These are phyloP conservation scores for Carollia perspicillata DNA, from an alignment of 2,113 vertebrate species.

Conservation along the genomic window DNA sequence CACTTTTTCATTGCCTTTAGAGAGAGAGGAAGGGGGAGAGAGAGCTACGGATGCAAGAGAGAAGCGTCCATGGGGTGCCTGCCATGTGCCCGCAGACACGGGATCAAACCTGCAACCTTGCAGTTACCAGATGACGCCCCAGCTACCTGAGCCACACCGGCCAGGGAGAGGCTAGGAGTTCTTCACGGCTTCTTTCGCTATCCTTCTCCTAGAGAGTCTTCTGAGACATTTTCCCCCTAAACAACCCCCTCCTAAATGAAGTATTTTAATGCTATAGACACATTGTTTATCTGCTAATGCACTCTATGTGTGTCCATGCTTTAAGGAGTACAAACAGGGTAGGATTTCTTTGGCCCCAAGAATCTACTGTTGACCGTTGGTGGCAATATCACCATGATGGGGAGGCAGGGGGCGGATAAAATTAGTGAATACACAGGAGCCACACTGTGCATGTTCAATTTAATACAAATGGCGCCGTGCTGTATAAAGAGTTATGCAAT, in stretches of 20 bases:
- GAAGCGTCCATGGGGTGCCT: too few relatives aligned
- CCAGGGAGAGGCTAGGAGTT: too few relatives aligned
- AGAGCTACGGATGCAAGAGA: too few relatives aligned
- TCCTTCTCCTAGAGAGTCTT: neutral
- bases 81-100: too few relatives aligned
- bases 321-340: neutral
- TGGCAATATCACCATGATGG: neutral
- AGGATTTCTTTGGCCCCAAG: neutral
- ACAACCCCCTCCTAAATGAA: neutral
- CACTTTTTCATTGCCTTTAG: too few relatives aligned
- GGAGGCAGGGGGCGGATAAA: neutral
- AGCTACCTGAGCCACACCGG: too few relatives aligned
- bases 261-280: neutral
- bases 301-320: neutral
- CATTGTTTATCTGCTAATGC: neutral
- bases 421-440: neutral
- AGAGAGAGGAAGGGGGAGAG: too few relatives aligned
- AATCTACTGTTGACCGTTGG: neutral
- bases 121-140: too few relatives aligned
- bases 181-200: neutral
- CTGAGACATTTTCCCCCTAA: neutral
- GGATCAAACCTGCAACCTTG: too few relatives aligned
- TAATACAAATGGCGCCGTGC: neutral
- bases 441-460: neutral
- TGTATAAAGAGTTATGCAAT: neutral